Conservation (phyloP, 1,140 invertebrate genomes). For the Neotoxoptera formosana region DNA sequence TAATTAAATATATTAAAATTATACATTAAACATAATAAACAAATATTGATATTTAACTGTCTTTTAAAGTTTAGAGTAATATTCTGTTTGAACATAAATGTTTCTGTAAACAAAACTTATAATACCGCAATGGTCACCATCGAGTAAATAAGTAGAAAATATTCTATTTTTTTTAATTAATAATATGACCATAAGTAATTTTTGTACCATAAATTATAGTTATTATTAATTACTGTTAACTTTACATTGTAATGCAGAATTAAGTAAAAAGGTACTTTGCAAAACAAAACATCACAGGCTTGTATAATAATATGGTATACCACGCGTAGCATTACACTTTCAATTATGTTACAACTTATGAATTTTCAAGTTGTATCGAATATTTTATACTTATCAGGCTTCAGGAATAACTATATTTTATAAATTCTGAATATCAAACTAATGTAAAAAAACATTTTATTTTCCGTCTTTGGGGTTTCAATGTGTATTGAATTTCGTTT, state of each 20-base stretch:
- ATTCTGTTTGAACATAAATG: background rate
- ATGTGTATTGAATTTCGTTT: background rate
- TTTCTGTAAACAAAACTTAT: background rate
- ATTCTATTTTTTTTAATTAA: background rate
- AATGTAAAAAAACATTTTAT: constrained; percentile 9
- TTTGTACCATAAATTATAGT: background rate
- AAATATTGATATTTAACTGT: background rate
- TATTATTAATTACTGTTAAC: background rate
- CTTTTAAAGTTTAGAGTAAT: background rate
- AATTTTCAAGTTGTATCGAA: background rate
- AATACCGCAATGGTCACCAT: background rate
- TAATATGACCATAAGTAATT: background rate
- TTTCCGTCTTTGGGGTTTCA: background rate
- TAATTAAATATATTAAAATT: background rate
- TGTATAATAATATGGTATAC: background rate
- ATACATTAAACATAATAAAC: background rate
- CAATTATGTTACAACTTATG: background rate
- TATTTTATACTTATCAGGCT: background rate
- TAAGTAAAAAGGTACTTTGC: background rate
- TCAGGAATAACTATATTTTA: background rate
- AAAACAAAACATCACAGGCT: background rate
- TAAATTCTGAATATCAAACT: background rate
- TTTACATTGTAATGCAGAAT: background rate
- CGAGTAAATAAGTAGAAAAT: background rate
- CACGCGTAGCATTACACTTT: background rate